A percentile compares a stretch with the other conserved stretches of the same genome.
Evolutionary conservation across 2,797 vertebrate genomes (phyloP).

Genomic region (Merluccius polli): DNA sequence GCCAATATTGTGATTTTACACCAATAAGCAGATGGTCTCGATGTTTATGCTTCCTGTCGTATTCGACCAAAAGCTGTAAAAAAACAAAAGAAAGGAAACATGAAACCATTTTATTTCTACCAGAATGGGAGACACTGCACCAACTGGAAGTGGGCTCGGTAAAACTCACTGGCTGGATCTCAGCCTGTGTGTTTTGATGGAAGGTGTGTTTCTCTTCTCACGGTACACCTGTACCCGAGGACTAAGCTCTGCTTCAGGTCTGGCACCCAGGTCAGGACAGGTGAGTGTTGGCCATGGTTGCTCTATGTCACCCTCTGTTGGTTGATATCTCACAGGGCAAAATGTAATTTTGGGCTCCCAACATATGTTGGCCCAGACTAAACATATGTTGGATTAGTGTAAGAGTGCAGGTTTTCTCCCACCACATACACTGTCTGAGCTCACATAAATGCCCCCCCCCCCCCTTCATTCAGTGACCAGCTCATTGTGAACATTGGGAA

Average conservation of each 20-base stretch:
- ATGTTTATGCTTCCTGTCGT: not conserved
- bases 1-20: not conserved
- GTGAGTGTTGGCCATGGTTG: not conserved
- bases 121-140: not conserved
- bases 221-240: not conserved
- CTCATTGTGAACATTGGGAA: constrained; percentile 34
- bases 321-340: not conserved
- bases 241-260: not conserved
- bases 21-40: not conserved
- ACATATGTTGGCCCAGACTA: too few relatives aligned
- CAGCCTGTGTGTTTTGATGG: not conserved
- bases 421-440: not conserved
- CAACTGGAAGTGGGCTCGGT: not conserved
- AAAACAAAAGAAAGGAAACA: not conserved
- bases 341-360: not conserved
- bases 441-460: not conserved
- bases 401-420: not conserved
- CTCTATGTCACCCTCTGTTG: not conserved
- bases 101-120: not conserved
- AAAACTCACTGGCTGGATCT: not conserved
- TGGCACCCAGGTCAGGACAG: not conserved
- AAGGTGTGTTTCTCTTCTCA: not conserved
- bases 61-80: not conserved
- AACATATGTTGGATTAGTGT: not conserved
- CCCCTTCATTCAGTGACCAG: constrained; percentile 38